Percentiles rank a stretch among this genome's conserved stretches.
Evolutionary conservation across 2,113 vertebrate species (phyloP).

Genomic region (Leuciscus idus): DNA sequence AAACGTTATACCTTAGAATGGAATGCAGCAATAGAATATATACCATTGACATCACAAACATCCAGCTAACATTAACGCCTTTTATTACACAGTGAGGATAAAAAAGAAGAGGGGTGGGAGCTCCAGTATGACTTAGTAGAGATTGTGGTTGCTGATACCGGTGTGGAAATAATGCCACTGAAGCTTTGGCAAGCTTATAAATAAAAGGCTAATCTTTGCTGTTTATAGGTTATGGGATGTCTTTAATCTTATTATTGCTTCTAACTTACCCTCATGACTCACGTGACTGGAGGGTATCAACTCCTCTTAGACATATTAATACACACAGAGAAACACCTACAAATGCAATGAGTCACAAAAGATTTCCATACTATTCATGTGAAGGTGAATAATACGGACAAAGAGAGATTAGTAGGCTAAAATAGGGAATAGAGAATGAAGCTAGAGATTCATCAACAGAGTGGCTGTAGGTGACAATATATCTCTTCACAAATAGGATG

Average conservation of each 20-base stretch:
- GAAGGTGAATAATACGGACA: not conserved
- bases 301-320: constrained; percentile 25
- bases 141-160: constrained; percentile 13
- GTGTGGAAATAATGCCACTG: constrained; percentile 3
- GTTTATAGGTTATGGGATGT: constrained; percentile 28
- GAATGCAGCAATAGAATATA: not conserved
- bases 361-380: constrained; percentile 37
- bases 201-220: constrained; percentile 32
- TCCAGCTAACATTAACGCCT: not conserved
- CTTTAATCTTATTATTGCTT: constrained; percentile 7
- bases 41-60: not conserved
- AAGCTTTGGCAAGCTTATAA: constrained; percentile 27
- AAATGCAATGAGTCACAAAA: constrained; percentile 16
- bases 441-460: not conserved
- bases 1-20: not conserved
- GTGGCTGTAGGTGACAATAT: not conserved
- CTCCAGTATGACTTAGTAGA: not conserved
- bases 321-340: constrained; percentile 2
- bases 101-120: not conserved
- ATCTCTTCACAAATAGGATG: not conserved
- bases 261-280: constrained; percentile 10
- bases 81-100: not conserved
- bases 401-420: constrained; percentile 11
- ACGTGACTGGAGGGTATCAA: constrained; percentile 27
- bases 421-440: not conserved